phyloP scores from a whole-genome alignment of 2,888 invertebrate genomes.

The Choristoneura rosaceana region DNA sequence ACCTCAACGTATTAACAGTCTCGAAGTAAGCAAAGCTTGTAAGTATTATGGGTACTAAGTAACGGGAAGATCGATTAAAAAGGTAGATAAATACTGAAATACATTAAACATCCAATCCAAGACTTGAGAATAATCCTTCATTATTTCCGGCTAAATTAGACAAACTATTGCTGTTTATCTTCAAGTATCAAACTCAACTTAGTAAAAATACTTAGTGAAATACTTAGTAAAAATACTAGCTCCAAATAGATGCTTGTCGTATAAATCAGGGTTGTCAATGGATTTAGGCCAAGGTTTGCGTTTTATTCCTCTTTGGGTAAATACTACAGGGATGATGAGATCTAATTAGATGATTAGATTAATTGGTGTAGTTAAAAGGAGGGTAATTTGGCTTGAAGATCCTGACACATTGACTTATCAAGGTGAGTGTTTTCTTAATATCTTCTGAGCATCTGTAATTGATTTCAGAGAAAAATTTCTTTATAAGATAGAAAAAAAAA shows the following conservation, averaged over 20 bases:
- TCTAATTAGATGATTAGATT: slow-evolving; percentile 38
- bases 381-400: slow-evolving; percentile 19
- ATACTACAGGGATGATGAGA: slow-evolving; percentile 36
- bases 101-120: too few species aligned
- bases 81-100: too few species aligned
- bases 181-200: too few species aligned
- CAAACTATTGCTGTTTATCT: too few species aligned
- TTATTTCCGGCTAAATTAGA: too few species aligned
- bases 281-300: slow-evolving; percentile 34
- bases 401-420: not conserved
- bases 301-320: slow-evolving; percentile 27
- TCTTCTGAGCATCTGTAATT: not conserved
- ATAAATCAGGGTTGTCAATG: slow-evolving; percentile 17
- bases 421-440: not conserved
- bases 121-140: too few species aligned
- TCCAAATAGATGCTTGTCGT: slow-evolving; percentile 5
- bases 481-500: too few species aligned
- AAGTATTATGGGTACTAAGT: too few species aligned
- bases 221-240: slow-evolving; percentile 2
- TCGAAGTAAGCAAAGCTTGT: too few species aligned
- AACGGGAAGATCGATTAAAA: too few species aligned
- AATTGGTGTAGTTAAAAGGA: slow-evolving; percentile 18
- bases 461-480: not conserved
- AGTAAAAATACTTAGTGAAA: too few species aligned
- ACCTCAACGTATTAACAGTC: too few species aligned